Evolutionary conservation across 2,113 vertebrate genomes (phyloP), one percentile per base, ranked within the genome.

Genomic region (Heterocephalus glaber): DNA sequence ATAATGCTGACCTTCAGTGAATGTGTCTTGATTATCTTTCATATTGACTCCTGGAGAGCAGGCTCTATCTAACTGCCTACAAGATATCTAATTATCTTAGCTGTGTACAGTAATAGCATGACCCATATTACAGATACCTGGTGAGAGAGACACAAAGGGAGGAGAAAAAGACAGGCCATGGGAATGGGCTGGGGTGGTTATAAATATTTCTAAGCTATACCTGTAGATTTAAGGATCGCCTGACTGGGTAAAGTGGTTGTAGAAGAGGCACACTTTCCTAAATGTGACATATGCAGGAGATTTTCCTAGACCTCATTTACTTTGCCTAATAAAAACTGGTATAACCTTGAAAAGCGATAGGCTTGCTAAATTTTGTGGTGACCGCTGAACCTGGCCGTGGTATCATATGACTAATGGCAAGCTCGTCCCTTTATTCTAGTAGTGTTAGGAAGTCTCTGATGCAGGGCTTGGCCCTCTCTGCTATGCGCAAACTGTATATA

Each of bases 321-420:
- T 83, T 92, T 92, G 72, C n/a, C 60, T 74, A 19, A 14, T 74
- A 54, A 87, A 93, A 86, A 41, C 80, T 35, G 80, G 41, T 3
- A 20, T 66, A 90, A 61, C 65, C 88, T 52, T 96, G 89, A 68
- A 84, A 94, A 92, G 38, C 47, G 54, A 56, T 47, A 28, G 5
- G 35, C 24, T 91, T 38, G n/a, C 38, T 95, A 12, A 74, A 66
- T 96, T 79, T 80, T 81, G 61, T 81, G 19, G 7, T 92, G 79
- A 89, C 74, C 83, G 4, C 52, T 77, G 65, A 70, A 56, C 83
- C 66, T 88, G 65, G 4, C 38, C 76, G 0, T 87, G 60, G 10
- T 44, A 76, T 92, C 90, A 20, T 24, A 1, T 89, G 47, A 52
- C 54, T 74, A 52, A 52, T 81, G 44, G 24, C 35, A 88, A 44